Conservation (phyloP, 2,797 vertebrate species). For the Buphagus erythrorhynchus region DNA sequence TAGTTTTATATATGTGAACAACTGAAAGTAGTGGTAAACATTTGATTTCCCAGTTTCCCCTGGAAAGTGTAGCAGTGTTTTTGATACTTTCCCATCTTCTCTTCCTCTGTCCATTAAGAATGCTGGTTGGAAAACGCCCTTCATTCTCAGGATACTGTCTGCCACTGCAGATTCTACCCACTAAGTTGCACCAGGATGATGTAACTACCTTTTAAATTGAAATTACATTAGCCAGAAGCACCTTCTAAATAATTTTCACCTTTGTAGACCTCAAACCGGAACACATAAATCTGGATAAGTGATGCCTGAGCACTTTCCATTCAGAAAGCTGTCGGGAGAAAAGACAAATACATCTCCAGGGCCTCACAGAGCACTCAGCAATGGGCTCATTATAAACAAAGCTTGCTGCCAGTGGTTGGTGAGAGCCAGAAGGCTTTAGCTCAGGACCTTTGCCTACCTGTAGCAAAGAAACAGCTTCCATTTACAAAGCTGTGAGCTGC, state of each 20-base stretch:
- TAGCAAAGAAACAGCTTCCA: not conserved
- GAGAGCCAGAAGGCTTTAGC: not conserved
- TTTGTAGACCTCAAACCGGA: not conserved
- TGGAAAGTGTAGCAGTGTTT: not conserved
- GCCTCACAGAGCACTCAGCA: not conserved
- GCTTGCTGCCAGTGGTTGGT: fast-evolving
- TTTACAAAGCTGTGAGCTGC: not conserved
- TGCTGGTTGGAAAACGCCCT: not conserved
- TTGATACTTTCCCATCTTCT: not conserved
- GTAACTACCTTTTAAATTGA: not conserved
- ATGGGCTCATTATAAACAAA: constrained; percentile 10
- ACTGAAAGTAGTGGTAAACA: not conserved
- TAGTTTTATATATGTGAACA: not conserved
- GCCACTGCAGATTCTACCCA: not conserved
- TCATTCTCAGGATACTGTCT: not conserved
- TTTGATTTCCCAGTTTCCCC: not conserved
- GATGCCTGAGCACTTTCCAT: not conserved
- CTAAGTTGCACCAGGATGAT: not conserved
- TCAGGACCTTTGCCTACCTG: not conserved
- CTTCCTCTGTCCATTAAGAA: not conserved
- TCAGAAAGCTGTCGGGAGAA: not conserved
- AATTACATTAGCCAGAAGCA: constrained; percentile 39
- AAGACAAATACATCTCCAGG: not conserved
- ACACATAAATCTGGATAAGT: not conserved
- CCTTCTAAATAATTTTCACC: constrained; percentile 26